Base-by-base conservation (phyloP, 2,797 vertebrate genomes). In the Hemitrygon akajei region DNA sequence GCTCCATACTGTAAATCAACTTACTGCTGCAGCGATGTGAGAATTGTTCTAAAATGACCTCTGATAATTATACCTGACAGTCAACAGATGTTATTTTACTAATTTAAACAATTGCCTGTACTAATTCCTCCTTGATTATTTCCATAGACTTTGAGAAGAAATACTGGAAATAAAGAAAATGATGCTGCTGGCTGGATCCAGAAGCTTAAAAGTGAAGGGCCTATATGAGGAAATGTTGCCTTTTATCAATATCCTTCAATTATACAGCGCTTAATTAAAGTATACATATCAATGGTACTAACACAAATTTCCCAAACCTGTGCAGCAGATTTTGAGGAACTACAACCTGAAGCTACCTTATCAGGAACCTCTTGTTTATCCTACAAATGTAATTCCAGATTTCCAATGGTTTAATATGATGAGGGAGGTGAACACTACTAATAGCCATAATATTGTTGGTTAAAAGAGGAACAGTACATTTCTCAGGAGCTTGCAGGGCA, bases 101-200 rank as follows among this genome's bases (percentile, higher is more conserved):
- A 75, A 76, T 93, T 75, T 56, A 73, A 58, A 20, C 11, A 4
- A 58, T 5, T 7, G 0, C 56, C 60, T 86, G 11, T 0, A 0
- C 86, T 93, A 94, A 71, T 93, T 63, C 37, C 77, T 84, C 22
- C 0, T 84, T 22, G 79, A 10, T 75, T 95, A 94, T 94, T 25
- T 93, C 96, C 95, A 91, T 96, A 97, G 97, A 96, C 94, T 97
- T 97, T 95, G 95, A 96, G 95, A 97, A 97, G 95, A 97, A 97
- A 94, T 97, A 97, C 58, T 97, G 97, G 96, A 97, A 97, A 95
- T 97, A 95, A 96, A 95, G 94, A 95, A 94, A 73, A 94, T 94
- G 94, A 94, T 94, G 97, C 97, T 97, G 95, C 98, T 98, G 98
- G 98, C 98, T 97, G 98, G 98, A 95, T 93, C 98, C 98, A 98